These are phyloP conservation scores for Leguminivora glycinivorella DNA, from an alignment of 1,140 invertebrate genomes.

Conservation along the genomic window DNA sequence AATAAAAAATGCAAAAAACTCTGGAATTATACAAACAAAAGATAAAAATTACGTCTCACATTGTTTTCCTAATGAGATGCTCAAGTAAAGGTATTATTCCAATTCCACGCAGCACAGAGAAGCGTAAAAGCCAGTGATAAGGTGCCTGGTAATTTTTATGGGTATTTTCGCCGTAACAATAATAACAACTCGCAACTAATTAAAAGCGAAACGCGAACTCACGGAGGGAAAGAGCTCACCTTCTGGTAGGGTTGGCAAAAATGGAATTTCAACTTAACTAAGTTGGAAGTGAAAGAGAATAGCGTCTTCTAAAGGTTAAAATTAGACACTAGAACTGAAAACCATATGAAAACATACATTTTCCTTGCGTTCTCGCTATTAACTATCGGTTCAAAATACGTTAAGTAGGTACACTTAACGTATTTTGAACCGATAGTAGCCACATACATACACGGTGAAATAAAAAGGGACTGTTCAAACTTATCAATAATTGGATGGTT, in stretches of 20 bases:
- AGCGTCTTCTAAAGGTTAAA: no score
- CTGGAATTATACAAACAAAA: conserved; percentile 3
- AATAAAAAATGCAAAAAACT: neutral
- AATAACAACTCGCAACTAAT: conserved; percentile 76
- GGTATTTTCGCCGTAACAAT: conserved; percentile 70
- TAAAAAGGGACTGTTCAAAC: no score
- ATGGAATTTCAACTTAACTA: conserved; percentile 19
- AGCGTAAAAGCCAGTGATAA: conserved; percentile 49
- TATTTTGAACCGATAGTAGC: no score
- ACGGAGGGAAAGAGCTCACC: conserved; percentile 50
- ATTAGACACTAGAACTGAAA: no score
- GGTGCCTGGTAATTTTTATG: conserved; percentile 70
- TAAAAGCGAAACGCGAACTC: conserved; percentile 66
- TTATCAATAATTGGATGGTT: no score
- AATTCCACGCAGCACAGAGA: conserved; percentile 20
- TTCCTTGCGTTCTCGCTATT: no score
- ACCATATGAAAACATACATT: no score
- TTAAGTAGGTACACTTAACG: no score
- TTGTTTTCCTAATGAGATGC: conserved; percentile 21
- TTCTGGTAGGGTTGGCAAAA: conserved; percentile 57
- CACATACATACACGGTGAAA: no score
- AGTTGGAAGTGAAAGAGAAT: no score
- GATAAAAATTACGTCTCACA: conserved; percentile 22
- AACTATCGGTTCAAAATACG: no score
- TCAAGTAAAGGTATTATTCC: conserved; percentile 23